A percentile compares a stretch with the other conserved stretches of the same genome.
Evolutionary conservation across 2,888 invertebrate genomes (phyloP).

Genomic region (Augiades crinisus): DNA sequence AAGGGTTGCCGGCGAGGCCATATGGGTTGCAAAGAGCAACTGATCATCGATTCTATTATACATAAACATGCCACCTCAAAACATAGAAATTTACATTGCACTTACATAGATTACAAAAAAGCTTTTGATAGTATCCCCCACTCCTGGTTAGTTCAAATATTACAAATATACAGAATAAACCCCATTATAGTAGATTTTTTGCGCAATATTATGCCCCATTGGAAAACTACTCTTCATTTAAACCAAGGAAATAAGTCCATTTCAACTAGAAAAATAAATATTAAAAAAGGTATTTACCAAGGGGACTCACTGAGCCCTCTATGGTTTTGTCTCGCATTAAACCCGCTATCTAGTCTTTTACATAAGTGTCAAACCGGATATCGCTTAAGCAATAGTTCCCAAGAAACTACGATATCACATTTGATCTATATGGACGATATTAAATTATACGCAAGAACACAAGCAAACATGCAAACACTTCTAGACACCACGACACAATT

Average conservation of each 20-base stretch:
- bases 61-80: not conserved
- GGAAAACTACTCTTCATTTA: not conserved
- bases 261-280: too few species aligned
- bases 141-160: conserved; percentile 19
- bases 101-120: conserved; percentile 21
- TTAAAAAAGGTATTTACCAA: too few species aligned
- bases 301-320: too few species aligned
- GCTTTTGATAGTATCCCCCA: conserved; percentile 32
- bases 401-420: conserved; percentile 9
- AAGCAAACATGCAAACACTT: too few species aligned
- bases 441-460: conserved; percentile 16
- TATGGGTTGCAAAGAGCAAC: conserved; percentile 27
- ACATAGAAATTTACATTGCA: too few species aligned
- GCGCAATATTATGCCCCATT: not conserved
- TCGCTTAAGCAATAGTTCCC: not conserved
- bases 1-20: conserved; percentile 25
- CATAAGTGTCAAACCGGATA: not conserved
- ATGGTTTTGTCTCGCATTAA: too few species aligned
- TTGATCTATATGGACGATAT: conserved; percentile 21
- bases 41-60: conserved; percentile 13
- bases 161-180: conserved; percentile 28
- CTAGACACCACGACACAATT: too few species aligned
- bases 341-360: too few species aligned
- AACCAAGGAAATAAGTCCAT: not conserved
- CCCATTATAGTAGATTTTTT: not conserved